Conservation (phyloP, 2,113 vertebrate species). For the Campylorhamphus procurvoides region DNA sequence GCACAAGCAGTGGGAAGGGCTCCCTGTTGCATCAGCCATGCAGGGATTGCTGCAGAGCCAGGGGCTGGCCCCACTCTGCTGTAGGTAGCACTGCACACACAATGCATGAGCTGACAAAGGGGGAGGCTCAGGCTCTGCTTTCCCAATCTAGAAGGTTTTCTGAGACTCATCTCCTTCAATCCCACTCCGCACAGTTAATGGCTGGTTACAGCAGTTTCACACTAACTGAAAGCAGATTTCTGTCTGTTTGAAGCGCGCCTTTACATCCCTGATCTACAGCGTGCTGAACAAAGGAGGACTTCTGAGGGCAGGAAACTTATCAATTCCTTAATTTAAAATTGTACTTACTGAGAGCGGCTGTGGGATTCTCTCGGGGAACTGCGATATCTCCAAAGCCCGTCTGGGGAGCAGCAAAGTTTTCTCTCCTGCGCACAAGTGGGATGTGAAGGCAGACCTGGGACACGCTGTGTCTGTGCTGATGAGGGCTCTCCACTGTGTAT, state of each 20-base stretch:
- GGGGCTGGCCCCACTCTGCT: background rate
- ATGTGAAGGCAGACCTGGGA: background rate
- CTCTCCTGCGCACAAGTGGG: background rate
- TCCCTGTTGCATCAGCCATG: background rate
- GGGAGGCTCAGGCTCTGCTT: background rate
- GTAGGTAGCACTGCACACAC: background rate
- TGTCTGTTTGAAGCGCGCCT: background rate
- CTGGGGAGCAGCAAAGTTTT: background rate
- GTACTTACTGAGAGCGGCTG: constrained; percentile 7
- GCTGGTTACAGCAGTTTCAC: background rate
- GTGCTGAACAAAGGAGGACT: background rate
- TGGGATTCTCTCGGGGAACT: background rate
- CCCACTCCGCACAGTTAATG: background rate
- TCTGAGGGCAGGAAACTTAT: background rate
- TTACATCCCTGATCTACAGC: background rate
- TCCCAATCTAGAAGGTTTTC: background rate
- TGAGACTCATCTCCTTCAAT: background rate
- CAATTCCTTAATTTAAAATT: background rate
- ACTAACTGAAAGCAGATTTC: background rate
- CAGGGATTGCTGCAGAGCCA: background rate
- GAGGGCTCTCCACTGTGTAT: constrained; percentile 8
- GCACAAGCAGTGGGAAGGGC: background rate
- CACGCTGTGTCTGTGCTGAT: background rate
- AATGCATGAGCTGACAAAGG: background rate
- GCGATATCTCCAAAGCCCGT: background rate